Base-by-base conservation (phyloP, 2,888 invertebrate genomes). In the Anoncus sp. region DNA sequence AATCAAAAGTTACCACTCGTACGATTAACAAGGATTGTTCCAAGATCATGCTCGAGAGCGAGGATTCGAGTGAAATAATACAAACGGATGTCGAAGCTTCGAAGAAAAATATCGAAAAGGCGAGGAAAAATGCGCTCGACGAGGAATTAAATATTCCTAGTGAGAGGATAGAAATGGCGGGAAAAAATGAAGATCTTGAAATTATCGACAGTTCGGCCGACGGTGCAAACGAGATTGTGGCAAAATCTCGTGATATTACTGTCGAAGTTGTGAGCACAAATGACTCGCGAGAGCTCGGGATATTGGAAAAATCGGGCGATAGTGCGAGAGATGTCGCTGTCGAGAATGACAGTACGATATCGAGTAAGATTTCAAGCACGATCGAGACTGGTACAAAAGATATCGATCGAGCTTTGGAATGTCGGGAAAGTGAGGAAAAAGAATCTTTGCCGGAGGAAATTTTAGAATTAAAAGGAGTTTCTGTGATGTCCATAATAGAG, bases 11-110 rank as follows among this genome's bases (percentile, higher is more conserved):
- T 5, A 16, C 38, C 12, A 43, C 47, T 10, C 40, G 49, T 22
- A 67, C 75, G 18, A 75, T 69, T 22, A 69, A 65, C 14, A 65
- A 72, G 24, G 63, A 75, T 40, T 60, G 22, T 62, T 45, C 49
- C 16, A 47, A 57, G 9, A 10, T n/a, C 12, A 63, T 70, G 20
- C 27, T 65, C 4, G 62, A 62, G 20, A 60, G 16, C 60, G 71
- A 66, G 20, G 51, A 67, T 35, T 40, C 70, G 66, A 27, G 0
- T 27, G 55, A 66, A 62, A 49, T 66, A 65, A 65, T 59, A 20
- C 27, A 38, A 7, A 53, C 69, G 14, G 63, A 69, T 49, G 7
- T 62, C 6, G 66, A 57, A 35, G 40, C 20, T 31, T 24, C 60
- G 31, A 62, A 24, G 22, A 49, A 60, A 62, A 62, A 18, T 16